Evolutionary conservation across 1,140 invertebrate genomes (phyloP), one percentile per base, ranked within the genome.

Genomic region (Caenorhabditis inopinata): DNA sequence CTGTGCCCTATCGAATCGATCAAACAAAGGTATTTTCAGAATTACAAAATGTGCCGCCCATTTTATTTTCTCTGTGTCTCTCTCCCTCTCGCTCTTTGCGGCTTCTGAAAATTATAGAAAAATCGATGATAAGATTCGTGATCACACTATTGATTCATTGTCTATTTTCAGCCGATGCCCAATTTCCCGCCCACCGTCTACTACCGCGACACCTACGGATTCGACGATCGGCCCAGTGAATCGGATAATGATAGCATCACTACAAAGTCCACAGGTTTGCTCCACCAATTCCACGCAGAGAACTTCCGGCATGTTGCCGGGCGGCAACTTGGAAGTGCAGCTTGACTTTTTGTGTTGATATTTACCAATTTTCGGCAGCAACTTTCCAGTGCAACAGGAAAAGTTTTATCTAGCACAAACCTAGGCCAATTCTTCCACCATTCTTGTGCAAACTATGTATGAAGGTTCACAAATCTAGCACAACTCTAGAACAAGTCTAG

Each of bases 151-250:
- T 58, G 11, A 68, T 32, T 32, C 11, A 9, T 68, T 23, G n/a
- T 68, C 38, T 68, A 18, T 25, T 78, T 81, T 18, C 49, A 88
- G 79, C 79, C 85, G 76, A 83, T 78, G 23, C 82, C 84, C 11
- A 87, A 87, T 32, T 88, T 87, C 81, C 87, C 86, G 18, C 85
- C 86, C 27, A 84, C 82, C 18, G 81, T 87, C 12, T 87, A 87
- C 79, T 87, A 87, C 47, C 84, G 86, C 25, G 86, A 87, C 38
- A 87, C 86, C 12, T 87, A 86, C 78, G 86, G 86, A 27, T 76
- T 87, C 46, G 78, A 86, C 38, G 75, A 76, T 68, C 46, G 78
- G 51, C 74, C 32, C 82, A 53, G 77, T 78, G 76, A 53, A 77
- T 80, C 25, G 74, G 85, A 85, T 76, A 84, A 82, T 16, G 84